phyloP scores from a whole-genome alignment of 1,140 invertebrate genomes.

The Heliothis virescens region DNA sequence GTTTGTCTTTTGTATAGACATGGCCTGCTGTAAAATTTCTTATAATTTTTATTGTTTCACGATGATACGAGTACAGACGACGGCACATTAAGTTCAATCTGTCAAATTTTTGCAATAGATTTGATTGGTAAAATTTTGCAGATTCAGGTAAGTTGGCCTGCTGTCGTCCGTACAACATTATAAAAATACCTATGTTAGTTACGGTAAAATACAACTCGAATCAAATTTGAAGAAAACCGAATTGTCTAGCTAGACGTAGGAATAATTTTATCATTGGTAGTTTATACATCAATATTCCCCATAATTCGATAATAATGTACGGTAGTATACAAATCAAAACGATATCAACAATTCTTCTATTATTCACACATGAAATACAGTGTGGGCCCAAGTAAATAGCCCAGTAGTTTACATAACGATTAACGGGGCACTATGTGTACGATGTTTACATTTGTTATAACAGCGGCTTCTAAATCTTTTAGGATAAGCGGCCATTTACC shows the following conservation, averaged over 20 bases:
- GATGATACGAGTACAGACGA: no score
- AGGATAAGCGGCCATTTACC: conserved; percentile 11
- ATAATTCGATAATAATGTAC: conserved; percentile 17
- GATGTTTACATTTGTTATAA: conserved; percentile 30
- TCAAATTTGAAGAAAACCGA: no score
- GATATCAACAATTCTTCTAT: conserved; percentile 12
- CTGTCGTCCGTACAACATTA: no score
- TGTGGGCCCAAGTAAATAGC: conserved; percentile 37
- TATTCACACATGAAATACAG: conserved; percentile 27
- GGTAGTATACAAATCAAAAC: conserved; percentile 11
- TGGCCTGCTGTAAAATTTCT: neutral
- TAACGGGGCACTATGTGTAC: conserved; percentile 33
- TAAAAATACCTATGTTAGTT: no score
- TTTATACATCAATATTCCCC: neutral
- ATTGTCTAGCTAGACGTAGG: neutral
- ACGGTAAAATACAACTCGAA: no score
- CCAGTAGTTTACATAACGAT: conserved; percentile 33
- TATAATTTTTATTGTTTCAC: no score
- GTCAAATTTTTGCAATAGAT: no score
- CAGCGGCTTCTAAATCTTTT: conserved; percentile 27
- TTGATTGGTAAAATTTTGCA: no score
- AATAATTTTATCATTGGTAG: neutral
- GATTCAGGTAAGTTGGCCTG: no score
- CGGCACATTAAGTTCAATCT: no score
- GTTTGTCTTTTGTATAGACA: neutral